These are phyloP conservation scores for Trachelus stipa DNA, from an alignment of 2,888 invertebrate genomes.

Conservation along the genomic window DNA sequence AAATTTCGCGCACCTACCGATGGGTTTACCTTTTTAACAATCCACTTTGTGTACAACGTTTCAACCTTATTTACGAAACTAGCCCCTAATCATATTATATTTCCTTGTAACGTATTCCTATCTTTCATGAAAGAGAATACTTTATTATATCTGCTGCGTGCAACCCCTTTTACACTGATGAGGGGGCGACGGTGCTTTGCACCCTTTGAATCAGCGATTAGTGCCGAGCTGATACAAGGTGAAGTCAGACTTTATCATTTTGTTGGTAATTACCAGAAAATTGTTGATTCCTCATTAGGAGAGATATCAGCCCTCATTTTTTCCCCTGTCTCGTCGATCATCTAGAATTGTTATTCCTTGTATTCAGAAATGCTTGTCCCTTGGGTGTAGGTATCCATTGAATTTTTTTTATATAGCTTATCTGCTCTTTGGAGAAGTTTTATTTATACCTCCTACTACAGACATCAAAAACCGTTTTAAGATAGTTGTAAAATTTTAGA, in stretches of 20 bases:
- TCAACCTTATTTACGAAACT: conserved; percentile 27
- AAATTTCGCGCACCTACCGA: neutral
- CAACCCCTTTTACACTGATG: neutral
- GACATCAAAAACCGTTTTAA: neutral
- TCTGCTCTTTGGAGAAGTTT: neutral
- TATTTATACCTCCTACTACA: neutral
- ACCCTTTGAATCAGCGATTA: neutral
- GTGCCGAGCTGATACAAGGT: neutral
- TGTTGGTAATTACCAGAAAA: neutral
- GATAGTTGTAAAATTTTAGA: neutral
- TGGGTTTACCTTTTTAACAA: conserved; percentile 20
- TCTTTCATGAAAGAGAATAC: conserved; percentile 48
- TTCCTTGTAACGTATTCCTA: conserved; percentile 19
- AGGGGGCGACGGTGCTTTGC: neutral
- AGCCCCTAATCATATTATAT: conserved; percentile 24
- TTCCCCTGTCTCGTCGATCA: neutral
- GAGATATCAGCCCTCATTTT: neutral
- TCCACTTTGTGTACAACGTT: conserved; percentile 24
- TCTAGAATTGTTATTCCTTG: neutral
- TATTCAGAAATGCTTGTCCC: neutral
- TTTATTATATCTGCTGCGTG: conserved; percentile 26
- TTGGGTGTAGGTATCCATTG: neutral
- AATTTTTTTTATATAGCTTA: neutral
- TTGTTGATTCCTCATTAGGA: neutral
- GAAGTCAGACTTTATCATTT: neutral